These are phyloP conservation scores for Paralvinella palmiformis DNA, from an alignment of 1,140 invertebrate species.

Conservation along the genomic window DNA sequence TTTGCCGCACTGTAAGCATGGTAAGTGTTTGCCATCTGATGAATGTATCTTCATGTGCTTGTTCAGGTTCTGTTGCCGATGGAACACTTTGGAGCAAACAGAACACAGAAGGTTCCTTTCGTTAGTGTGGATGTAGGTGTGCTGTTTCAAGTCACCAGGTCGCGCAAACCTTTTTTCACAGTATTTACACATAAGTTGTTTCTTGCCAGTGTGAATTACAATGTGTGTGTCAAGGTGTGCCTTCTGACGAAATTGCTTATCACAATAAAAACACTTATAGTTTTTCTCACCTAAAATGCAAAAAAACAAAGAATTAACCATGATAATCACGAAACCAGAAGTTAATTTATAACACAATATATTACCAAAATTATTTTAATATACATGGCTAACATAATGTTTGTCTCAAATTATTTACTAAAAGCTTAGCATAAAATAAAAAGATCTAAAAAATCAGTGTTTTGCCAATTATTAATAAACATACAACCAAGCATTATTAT, in stretches of 20 bases:
- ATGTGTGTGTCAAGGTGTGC: slow-evolving; percentile 93
- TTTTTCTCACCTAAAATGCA: slow-evolving; percentile 30
- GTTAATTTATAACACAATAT: background rate
- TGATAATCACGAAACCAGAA: background rate
- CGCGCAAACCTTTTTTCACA: too few species aligned
- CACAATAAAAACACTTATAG: slow-evolving; percentile 65
- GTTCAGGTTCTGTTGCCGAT: too few species aligned
- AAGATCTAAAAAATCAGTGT: background rate
- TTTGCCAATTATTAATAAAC: background rate
- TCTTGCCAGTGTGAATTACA: slow-evolving; percentile 85
- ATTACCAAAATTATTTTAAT: too few species aligned
- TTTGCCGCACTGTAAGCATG: too few species aligned
- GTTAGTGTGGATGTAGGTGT: too few species aligned
- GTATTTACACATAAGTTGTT: too few species aligned
- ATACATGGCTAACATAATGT: background rate
- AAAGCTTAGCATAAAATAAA: background rate
- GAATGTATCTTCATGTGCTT: too few species aligned
- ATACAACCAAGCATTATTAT: background rate
- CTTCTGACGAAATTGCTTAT: slow-evolving; percentile 86
- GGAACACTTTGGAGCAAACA: too few species aligned
- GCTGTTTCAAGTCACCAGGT: too few species aligned
- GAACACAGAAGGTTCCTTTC: too few species aligned
- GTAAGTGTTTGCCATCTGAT: too few species aligned
- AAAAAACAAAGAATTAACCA: slow-evolving; percentile 3
- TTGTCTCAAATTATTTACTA: background rate